phyloP scores from a whole-genome alignment of 2,888 invertebrate species.

The Rhaphigaster nebulosa region DNA sequence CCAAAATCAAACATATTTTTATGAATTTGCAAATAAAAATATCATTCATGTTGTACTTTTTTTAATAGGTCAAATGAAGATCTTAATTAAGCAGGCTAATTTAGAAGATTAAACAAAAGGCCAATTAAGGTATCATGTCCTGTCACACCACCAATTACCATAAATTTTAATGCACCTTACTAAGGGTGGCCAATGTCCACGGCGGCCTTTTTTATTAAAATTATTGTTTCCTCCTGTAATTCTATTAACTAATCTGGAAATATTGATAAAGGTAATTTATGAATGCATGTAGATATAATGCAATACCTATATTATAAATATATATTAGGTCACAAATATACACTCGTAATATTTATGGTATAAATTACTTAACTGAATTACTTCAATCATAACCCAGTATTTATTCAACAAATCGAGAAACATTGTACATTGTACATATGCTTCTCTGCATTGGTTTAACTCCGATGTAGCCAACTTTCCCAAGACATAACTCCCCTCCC shows the following conservation, averaged over 20 bases:
- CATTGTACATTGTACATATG: not conserved
- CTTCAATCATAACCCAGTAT: no score
- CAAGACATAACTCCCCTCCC: conserved; percentile 28
- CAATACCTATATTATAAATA: no score
- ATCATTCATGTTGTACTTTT: not conserved
- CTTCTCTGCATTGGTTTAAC: conserved; percentile 3
- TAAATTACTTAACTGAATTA: not conserved
- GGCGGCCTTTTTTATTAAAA: not conserved
- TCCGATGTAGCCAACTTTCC: not conserved
- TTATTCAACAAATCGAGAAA: not conserved
- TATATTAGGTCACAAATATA: no score
- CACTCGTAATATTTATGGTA: no score
- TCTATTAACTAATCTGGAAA: no score
- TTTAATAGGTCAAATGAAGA: not conserved
- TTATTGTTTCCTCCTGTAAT: no score
- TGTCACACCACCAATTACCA: not conserved
- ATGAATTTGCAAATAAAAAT: not conserved
- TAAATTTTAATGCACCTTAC: not conserved
- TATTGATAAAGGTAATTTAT: no score
- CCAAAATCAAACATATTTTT: no score
- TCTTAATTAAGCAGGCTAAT: not conserved
- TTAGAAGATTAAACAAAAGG: not conserved
- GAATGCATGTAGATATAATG: no score
- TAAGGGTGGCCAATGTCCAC: not conserved
- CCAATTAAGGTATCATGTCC: conserved; percentile 6